Evolutionary conservation across 2,113 vertebrate species (phyloP).

Genomic region (Sialia sialis): DNA sequence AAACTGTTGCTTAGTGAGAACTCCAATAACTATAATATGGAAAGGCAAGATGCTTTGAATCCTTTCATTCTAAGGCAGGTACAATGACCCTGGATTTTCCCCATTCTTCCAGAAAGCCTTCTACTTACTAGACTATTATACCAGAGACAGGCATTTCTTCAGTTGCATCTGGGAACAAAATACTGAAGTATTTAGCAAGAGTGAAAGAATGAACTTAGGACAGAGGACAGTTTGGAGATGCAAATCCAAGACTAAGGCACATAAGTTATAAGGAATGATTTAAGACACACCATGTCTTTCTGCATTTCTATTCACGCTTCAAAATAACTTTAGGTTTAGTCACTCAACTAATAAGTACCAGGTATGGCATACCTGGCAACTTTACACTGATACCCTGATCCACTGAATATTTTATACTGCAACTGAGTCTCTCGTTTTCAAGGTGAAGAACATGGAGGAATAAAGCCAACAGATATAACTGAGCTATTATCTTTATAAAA

Average conservation of each 20-base stretch:
- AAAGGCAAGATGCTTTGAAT: not conserved
- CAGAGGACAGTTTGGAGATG: not conserved
- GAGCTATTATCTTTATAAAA: not conserved
- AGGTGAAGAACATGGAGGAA: not conserved
- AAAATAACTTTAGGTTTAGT: not conserved
- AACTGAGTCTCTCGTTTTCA: not conserved
- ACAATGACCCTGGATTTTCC: not conserved
- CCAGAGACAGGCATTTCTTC: not conserved
- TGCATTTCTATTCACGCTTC: not conserved
- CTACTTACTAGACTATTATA: not conserved
- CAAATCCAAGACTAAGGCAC: not conserved
- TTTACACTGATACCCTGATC: not conserved
- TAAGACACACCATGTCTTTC: not conserved
- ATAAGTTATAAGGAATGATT: not conserved
- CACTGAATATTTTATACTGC: not conserved
- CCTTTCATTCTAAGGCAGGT: not conserved
- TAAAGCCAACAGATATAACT: not conserved
- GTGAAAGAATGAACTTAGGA: not conserved
- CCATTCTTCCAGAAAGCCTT: not conserved
- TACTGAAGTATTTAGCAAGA: not conserved
- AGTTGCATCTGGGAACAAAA: not conserved
- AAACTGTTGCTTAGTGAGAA: not conserved
- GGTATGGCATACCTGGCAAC: not conserved
- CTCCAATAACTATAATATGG: not conserved
- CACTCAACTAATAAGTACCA: not conserved